Percentiles rank a stretch among this genome's conserved stretches.
phyloP scores from a whole-genome alignment of 1,140 invertebrate genomes.

The Leptestheria dahalacensis region DNA sequence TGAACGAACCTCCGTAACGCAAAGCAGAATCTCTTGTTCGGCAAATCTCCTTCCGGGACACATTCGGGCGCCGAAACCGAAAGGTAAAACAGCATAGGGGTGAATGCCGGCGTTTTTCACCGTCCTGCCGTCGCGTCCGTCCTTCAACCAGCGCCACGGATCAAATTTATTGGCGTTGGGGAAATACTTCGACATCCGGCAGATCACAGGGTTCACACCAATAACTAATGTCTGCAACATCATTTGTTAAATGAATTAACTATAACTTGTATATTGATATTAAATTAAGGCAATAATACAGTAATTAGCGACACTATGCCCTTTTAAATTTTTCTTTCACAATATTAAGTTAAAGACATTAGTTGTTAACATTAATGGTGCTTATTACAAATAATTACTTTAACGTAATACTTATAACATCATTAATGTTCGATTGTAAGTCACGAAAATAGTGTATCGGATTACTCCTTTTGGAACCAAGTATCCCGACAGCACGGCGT shows the following conservation, averaged over 20 bases:
- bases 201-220: slow-evolving; percentile 2
- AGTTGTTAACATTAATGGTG: not conserved
- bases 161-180: slow-evolving; percentile 1
- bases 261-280: not conserved
- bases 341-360: not conserved
- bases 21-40: slow-evolving; percentile 24
- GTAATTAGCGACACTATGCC: not conserved
- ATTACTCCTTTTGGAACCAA: slow-evolving; percentile 40
- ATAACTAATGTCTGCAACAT: slow-evolving; percentile 11
- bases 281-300: not conserved
- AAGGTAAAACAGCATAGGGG: slow-evolving; percentile 26
- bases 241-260: too few relatives aligned
- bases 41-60: slow-evolving; percentile 29
- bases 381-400: not conserved
- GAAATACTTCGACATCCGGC: slow-evolving; percentile 6
- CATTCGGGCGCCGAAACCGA: slow-evolving; percentile 30
- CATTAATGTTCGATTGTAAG: too few relatives aligned
- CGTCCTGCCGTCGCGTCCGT: too few relatives aligned
- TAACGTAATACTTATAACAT: too few relatives aligned
- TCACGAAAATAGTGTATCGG: too few relatives aligned
- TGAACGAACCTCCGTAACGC: not conserved
- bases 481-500: slow-evolving; percentile 25
- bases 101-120: slow-evolving; percentile 11
- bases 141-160: not conserved
- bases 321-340: too few relatives aligned